These are phyloP conservation scores for Caloenas nicobarica DNA, from an alignment of 2,113 vertebrate genomes.

Conservation along the genomic window DNA sequence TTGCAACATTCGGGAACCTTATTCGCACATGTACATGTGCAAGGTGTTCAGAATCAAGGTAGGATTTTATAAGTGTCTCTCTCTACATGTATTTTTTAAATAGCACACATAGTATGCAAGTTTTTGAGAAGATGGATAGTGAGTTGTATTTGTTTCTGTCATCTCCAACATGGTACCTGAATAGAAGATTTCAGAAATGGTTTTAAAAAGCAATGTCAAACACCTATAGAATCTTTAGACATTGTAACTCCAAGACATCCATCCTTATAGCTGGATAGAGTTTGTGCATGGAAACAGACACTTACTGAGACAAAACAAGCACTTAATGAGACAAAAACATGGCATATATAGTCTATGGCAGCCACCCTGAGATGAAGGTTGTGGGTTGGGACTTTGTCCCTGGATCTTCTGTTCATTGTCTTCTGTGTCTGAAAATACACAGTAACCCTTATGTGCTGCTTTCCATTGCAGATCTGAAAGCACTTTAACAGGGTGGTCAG, in stretches of 20 bases:
- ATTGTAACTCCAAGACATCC: background rate
- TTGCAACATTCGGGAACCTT: background rate
- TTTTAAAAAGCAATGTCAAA: background rate
- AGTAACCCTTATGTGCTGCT: background rate
- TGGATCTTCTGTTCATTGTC: background rate
- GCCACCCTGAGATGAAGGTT: background rate
- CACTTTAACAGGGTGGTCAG: background rate
- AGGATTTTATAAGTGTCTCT: background rate
- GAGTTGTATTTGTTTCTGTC: background rate
- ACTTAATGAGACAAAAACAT: background rate
- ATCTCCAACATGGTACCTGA: background rate
- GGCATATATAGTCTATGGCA: background rate
- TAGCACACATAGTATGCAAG: background rate
- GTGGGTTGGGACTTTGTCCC: background rate
- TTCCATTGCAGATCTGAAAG: background rate
- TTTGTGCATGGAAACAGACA: background rate
- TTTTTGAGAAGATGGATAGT: background rate
- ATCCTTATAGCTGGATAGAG: background rate
- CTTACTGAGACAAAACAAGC: background rate
- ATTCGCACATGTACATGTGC: background rate
- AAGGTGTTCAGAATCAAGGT: background rate
- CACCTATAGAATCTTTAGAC: background rate
- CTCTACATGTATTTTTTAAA: accelerated
- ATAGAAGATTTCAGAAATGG: background rate
- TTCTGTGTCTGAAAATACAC: background rate